These are phyloP conservation scores for Copsychus sechellarum DNA, from an alignment of 2,113 vertebrate species.

Conservation along the genomic window DNA sequence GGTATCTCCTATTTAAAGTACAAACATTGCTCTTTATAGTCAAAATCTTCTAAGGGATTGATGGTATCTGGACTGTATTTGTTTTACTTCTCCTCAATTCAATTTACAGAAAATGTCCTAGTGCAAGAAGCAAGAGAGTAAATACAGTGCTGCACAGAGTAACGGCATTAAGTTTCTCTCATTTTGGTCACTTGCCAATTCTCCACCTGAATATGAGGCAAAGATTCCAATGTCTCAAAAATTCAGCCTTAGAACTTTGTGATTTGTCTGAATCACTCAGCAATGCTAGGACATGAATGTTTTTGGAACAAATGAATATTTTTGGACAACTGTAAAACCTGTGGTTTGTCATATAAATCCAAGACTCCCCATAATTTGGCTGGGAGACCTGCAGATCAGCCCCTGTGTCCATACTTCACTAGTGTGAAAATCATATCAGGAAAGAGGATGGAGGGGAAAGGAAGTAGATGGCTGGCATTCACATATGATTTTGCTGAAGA, in stretches of 20 bases:
- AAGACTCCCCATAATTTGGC: not conserved
- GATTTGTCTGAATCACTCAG: not conserved
- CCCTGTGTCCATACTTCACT: rapidly evolving
- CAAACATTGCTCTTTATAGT: not conserved
- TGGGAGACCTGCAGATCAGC: not conserved
- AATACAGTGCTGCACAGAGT: not conserved
- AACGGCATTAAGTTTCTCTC: not conserved
- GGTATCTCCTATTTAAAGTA: not conserved
- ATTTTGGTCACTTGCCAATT: not conserved
- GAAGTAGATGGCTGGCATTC: not conserved
- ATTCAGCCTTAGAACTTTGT: not conserved
- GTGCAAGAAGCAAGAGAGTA: not conserved
- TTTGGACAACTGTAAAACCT: not conserved
- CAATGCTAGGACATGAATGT: not conserved
- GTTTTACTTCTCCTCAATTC: not conserved
- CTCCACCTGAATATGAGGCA: not conserved
- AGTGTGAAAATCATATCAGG: not conserved
- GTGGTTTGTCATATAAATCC: not conserved
- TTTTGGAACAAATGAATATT: not conserved
- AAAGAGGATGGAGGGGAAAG: not conserved
- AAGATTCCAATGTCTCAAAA: not conserved
- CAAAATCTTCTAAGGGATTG: not conserved
- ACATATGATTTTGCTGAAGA: not conserved
- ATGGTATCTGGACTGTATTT: not conserved
- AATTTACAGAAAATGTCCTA: not conserved